Evolutionary conservation across 2,113 vertebrate genomes (phyloP).

Genomic region (Tupaia tana): DNA sequence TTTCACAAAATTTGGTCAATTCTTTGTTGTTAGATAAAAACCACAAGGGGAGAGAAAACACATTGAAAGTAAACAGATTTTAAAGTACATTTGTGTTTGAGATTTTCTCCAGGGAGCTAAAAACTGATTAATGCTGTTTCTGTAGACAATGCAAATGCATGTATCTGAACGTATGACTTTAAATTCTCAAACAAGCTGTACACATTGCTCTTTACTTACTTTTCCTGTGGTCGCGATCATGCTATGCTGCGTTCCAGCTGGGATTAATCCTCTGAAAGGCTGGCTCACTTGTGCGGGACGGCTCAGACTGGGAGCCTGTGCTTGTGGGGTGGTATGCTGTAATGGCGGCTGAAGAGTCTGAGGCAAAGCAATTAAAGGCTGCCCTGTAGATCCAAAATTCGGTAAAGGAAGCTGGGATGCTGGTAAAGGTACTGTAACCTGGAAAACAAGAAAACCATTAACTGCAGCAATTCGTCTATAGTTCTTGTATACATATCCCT

Average conservation of each 20-base stretch:
- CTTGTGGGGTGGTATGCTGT: slow-evolving; percentile 92
- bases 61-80: background rate
- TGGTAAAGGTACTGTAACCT: slow-evolving; percentile 95
- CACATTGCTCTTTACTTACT: slow-evolving; percentile 81
- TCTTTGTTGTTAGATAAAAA: slow-evolving; percentile 6
- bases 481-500: background rate
- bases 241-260: slow-evolving; percentile 92
- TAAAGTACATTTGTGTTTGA: background rate
- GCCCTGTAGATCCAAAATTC: slow-evolving; percentile 96
- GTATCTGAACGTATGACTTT: background rate
- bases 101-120: background rate
- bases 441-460: slow-evolving; percentile 52
- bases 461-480: slow-evolving; percentile 50
- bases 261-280: slow-evolving; percentile 94
- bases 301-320: slow-evolving; percentile 92
- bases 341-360: slow-evolving; percentile 91
- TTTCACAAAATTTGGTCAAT: background rate
- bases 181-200: background rate
- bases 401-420: slow-evolving; percentile 95
- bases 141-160: background rate
- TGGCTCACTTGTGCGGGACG: slow-evolving; percentile 93
- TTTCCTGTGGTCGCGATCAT: slow-evolving; percentile 96
- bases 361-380: slow-evolving; percentile 95
- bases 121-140: background rate
- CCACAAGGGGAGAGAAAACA: background rate